Evolutionary conservation across 2,113 vertebrate genomes (phyloP).

Genomic region (Motacilla tschutschensis): DNA sequence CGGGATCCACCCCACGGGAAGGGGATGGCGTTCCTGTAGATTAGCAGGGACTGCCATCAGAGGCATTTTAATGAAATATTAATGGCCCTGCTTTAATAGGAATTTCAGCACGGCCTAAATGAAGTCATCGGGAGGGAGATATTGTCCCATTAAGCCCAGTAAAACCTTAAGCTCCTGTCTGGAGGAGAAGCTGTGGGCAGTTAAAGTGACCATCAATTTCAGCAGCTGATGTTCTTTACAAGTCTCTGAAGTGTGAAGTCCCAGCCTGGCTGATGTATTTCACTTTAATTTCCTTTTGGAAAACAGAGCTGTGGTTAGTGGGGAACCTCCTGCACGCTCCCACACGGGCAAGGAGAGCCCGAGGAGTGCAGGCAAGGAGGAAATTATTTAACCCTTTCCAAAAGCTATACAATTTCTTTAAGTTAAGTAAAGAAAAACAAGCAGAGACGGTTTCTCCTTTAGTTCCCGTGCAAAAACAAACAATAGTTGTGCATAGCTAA

Average conservation of each 20-base stretch:
- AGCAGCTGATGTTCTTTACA: constrained; percentile 62
- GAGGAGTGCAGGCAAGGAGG: constrained; percentile 55
- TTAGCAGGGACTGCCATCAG: constrained; percentile 40
- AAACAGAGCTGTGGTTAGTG: constrained; percentile 67
- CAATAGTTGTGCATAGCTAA: constrained; percentile 19
- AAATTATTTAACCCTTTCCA: constrained; percentile 80
- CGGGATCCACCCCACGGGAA: not conserved
- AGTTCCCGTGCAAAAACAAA: constrained; percentile 61
- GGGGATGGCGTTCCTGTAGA: constrained; percentile 4
- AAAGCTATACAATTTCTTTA: constrained; percentile 59
- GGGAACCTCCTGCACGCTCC: constrained; percentile 46
- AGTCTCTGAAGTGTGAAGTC: constrained; percentile 74
- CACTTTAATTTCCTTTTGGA: constrained; percentile 81
- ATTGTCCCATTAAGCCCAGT: constrained; percentile 69
- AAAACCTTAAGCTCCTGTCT: constrained; percentile 66
- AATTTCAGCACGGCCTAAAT: constrained; percentile 61
- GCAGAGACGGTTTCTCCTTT: constrained; percentile 47
- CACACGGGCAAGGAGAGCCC: constrained; percentile 13
- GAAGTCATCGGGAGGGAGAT: constrained; percentile 65
- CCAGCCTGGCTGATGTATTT: constrained; percentile 76
- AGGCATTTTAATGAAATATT: constrained; percentile 62
- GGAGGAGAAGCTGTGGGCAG: constrained; percentile 68
- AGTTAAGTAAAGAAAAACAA: constrained; percentile 65
- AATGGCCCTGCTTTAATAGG: constrained; percentile 55
- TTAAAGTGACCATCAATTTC: constrained; percentile 74